Evolutionary conservation across 2,797 vertebrate species (phyloP), one percentile per base, ranked within the genome.

Genomic region (Aphelocoma californica): DNA sequence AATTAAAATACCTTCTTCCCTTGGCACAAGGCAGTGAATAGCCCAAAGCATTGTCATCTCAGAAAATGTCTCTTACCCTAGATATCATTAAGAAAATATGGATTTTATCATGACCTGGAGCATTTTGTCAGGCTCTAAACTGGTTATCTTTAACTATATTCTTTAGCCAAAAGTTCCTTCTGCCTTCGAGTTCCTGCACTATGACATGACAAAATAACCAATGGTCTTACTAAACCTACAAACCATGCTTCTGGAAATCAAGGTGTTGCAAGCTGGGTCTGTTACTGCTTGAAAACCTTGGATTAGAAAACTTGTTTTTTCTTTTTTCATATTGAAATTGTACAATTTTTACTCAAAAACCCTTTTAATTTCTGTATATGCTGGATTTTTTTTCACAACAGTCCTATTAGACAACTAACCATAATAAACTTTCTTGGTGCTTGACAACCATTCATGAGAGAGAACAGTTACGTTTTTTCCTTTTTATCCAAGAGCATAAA

Each of bases 361-460:
- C 1, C 0, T 73, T 87, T 73, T 48, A 1, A 47, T 64, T 77
- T 81, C 42, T 87, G 4, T 25, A 15, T 51, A 36, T 66, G 3
- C 2, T 51, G 14, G 2, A 8, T 2, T 0, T 81, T 58, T 79
- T 88, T 60, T 65, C 26, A 28, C 28, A 72, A 32, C 12, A 66
- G 5, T 17, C 32, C 10, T 77, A 13, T 45, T 29, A 93, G 45
- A 89, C 85, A 87, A 60, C 2, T 18, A 84, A 28, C 32, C 2
- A 31, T 36, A 42, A 79, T 19, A 77, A 73, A 66, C 42, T 53
- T 53, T 40, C 13, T 48, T 73, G 15, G 18, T 54, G 32, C 7
- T 57, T 0, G 1, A 42, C 17, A 40, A 26, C 9, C 8, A 5
- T 31, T 18, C n/a, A 32, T 3, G 13, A 54, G 10, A 47, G 7